Base-by-base conservation (phyloP, 2,888 invertebrate species). In the Pammene fasciana region DNA sequence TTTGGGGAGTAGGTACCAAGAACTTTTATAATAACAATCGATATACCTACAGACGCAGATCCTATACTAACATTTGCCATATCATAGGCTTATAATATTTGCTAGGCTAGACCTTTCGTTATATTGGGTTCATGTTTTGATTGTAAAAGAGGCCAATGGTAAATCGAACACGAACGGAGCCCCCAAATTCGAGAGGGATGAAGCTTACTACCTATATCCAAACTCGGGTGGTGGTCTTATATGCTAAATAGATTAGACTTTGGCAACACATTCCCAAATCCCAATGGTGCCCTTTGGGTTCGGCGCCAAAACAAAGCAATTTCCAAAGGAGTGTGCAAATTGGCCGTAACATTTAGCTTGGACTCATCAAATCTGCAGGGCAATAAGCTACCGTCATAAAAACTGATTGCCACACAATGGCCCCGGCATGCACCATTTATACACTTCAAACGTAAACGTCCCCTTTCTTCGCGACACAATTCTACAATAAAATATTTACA, bases 401-500 rank as follows among this genome's bases (percentile, higher is more conserved):
- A 64, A 64, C 54, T 55, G 54, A 48, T 64, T 57, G 56, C 62
- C 48, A 48, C 64, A 68, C 43, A 34, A 65, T 68, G 59, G 57
- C 6, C 13, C 41, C 34, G 50, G 41, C 50, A 41, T 50, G 52
- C 57, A 50, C 59, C 64, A 59, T 68, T 65, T 65, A 59, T 57
- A 68, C 43, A 59, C 52, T 64, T 57, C 64, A 68, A 64, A 67
- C 55, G 48, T 41, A 61, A 61, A 55, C 62, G 68, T 41, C 45
- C 64, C 62, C 36, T 57, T 68, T 62, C 61, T 62, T 65, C 57
- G 50, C 52, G 18, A 52, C 52, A 68, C 68, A 68, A 68, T 52
- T 45, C 68, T 45, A 64, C 38, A 52, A 45, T 68, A 68, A 68
- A 64, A 52, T 45, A 52, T 65, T 60, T 54, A 70, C 65, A 70